Evolutionary conservation across 1,140 invertebrate genomes (phyloP).

Genomic region (Caenorhabditis brenneri): DNA sequence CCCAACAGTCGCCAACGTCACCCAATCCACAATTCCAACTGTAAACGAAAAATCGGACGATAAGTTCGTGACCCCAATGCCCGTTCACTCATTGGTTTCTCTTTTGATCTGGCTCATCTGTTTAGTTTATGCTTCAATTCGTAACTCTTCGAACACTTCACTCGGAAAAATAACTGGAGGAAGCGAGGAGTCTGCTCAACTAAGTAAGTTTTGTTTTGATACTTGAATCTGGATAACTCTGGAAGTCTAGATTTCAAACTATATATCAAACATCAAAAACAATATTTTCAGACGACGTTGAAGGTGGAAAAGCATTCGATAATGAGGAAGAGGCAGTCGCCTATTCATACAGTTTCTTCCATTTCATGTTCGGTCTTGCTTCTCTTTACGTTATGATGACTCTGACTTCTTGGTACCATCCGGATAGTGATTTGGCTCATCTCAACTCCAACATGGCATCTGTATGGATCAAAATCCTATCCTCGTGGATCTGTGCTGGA

Average conservation of each 20-base stretch:
- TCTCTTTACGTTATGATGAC: slow-evolving; percentile 99
- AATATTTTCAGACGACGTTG: slow-evolving; percentile 37
- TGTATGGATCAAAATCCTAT: slow-evolving; percentile 97
- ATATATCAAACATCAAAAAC: neutral
- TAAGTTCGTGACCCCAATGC: slow-evolving; percentile 64
- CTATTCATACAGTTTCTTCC: slow-evolving; percentile 97
- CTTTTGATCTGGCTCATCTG: slow-evolving; percentile 91
- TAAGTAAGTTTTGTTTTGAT: neutral
- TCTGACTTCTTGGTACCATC: slow-evolving; percentile 95
- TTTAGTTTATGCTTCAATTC: slow-evolving; percentile 81
- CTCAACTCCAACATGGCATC: slow-evolving; percentile 87
- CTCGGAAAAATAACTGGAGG: slow-evolving; percentile 64
- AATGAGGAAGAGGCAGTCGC: slow-evolving; percentile 77
- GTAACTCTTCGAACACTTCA: slow-evolving; percentile 73
- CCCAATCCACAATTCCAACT: neutral
- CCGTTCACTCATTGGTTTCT: slow-evolving; percentile 79
- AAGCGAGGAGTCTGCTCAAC: neutral
- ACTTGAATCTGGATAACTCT: too few species aligned
- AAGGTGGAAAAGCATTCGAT: slow-evolving; percentile 39
- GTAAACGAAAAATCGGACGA: neutral
- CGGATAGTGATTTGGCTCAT: slow-evolving; percentile 71
- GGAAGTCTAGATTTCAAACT: too few species aligned
- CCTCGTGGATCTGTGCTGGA: slow-evolving; percentile 89
- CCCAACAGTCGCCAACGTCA: neutral
- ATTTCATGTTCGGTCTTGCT: slow-evolving; percentile 92